A percentile compares a stretch with the other conserved stretches of the same genome.
Conservation (phyloP, 2,888 invertebrate genomes). For the Cheilosia pagana region DNA sequence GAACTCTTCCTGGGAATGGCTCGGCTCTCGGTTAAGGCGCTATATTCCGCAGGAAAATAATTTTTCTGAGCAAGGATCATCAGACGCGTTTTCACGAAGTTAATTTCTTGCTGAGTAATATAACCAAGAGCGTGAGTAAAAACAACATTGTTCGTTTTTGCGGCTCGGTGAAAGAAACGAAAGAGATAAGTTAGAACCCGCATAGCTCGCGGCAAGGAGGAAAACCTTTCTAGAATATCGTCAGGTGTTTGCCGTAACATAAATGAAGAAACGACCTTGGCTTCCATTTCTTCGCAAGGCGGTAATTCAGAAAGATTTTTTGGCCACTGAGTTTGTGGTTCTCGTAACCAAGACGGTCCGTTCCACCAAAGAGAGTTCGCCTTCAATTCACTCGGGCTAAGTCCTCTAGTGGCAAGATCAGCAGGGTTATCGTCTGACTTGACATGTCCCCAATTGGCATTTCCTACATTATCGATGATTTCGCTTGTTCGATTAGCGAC, state of each 20-base stretch:
- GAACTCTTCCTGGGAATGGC: neutral
- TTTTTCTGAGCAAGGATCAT: neutral
- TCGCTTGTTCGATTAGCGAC: too few relatives aligned
- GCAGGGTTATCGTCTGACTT: neutral
- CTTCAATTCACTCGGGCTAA: neutral
- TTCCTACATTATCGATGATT: too few relatives aligned
- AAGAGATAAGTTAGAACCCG: slow-evolving; percentile 12
- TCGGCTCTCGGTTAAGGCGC: neutral
- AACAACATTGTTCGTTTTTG: neutral
- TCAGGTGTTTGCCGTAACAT: neutral
- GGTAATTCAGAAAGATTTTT: neutral
- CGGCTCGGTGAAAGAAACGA: neutral
- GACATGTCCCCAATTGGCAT: neutral
- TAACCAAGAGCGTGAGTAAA: neutral
- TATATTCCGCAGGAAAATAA: slow-evolving; percentile 1
- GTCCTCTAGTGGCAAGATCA: too few relatives aligned
- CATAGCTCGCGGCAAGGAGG: neutral
- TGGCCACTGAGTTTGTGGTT: neutral
- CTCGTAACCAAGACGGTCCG: neutral
- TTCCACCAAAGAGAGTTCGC: neutral
- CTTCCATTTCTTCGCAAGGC: neutral
- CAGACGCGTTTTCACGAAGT: slow-evolving; percentile 10
- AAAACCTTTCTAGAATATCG: slow-evolving; percentile 6
- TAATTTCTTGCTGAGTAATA: slow-evolving; percentile 4
- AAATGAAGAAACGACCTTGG: neutral